Evolutionary conservation across 2,113 vertebrate genomes (phyloP).

Genomic region (Ancistrus triradiatus): DNA sequence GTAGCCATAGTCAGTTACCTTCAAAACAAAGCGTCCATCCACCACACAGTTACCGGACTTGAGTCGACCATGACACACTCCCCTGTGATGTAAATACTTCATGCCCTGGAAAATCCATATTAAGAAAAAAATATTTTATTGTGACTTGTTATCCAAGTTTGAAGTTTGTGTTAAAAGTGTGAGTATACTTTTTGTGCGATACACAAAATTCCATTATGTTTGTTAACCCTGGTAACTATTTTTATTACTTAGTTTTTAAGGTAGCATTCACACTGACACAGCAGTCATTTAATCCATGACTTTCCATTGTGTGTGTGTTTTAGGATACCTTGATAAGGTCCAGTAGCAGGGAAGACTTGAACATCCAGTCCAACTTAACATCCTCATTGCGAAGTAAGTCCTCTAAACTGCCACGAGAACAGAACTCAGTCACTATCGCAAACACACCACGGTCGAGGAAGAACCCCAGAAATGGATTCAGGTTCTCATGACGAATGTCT

Average conservation of each 20-base stretch:
- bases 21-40: constrained; percentile 41
- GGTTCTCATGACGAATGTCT: constrained; percentile 57
- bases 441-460: constrained; percentile 54
- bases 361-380: constrained; percentile 63
- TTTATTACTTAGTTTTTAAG: too few relatives aligned
- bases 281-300: too few relatives aligned
- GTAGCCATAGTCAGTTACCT: constrained; percentile 32
- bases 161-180: too few relatives aligned
- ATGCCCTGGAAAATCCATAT: constrained; percentile 24
- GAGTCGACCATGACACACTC: constrained; percentile 36
- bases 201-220: too few relatives aligned
- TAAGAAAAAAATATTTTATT: background rate
- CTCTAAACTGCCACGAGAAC: constrained; percentile 54
- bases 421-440: constrained; percentile 58
- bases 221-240: too few relatives aligned
- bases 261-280: background rate
- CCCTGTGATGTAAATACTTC: constrained; percentile 37
- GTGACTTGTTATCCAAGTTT: too few relatives aligned
- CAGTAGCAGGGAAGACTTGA: constrained; percentile 57
- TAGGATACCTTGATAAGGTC: constrained; percentile 57
- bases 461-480: constrained; percentile 56
- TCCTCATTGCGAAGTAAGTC: constrained; percentile 55
- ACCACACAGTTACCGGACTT: constrained; percentile 43
- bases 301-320: too few relatives aligned
- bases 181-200: too few relatives aligned